phyloP scores from a whole-genome alignment of 2,888 invertebrate species.

The Hylaea fasciaria region DNA sequence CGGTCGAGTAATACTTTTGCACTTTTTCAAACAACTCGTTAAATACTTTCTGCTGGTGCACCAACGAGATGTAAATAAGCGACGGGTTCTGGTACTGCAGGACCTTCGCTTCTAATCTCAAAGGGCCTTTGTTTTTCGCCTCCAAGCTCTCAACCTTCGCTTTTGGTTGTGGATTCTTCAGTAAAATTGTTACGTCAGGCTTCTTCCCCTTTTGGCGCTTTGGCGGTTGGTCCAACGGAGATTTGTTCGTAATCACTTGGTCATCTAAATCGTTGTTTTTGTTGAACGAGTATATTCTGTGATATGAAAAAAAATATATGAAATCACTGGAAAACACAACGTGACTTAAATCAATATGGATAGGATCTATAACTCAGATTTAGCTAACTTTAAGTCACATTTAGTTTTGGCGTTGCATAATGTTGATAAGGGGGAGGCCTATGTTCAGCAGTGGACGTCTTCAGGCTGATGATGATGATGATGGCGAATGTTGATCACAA shows the following conservation, averaged over 20 bases:
- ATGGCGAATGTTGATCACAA: too few relatives aligned
- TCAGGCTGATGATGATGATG: too few relatives aligned
- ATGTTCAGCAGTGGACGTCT: too few relatives aligned
- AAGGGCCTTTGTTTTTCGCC: conserved; percentile 78
- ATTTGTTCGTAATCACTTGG: conserved; percentile 59
- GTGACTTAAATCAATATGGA: too few relatives aligned
- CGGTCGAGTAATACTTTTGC: conserved; percentile 79
- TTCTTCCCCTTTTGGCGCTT: conserved; percentile 30
- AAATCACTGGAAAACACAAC: not conserved
- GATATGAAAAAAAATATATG: conserved; percentile 1
- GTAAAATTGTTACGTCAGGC: conserved; percentile 44
- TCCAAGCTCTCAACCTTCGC: conserved; percentile 57
- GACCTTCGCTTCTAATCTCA: conserved; percentile 78
- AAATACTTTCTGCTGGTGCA: conserved; percentile 73
- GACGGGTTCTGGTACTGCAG: conserved; percentile 83
- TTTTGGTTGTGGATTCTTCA: conserved; percentile 47
- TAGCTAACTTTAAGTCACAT: too few relatives aligned
- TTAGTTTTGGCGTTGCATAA: too few relatives aligned
- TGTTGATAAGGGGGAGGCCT: too few relatives aligned
- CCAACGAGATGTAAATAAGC: conserved; percentile 85
- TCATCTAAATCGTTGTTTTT: conserved; percentile 54
- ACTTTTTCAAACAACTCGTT: conserved; percentile 79
- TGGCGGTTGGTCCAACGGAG: conserved; percentile 51
- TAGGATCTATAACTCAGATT: too few relatives aligned
- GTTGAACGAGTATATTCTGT: conserved; percentile 68